Conservation (phyloP, 2,888 invertebrate genomes). For the Eupithecia dodoneata region DNA sequence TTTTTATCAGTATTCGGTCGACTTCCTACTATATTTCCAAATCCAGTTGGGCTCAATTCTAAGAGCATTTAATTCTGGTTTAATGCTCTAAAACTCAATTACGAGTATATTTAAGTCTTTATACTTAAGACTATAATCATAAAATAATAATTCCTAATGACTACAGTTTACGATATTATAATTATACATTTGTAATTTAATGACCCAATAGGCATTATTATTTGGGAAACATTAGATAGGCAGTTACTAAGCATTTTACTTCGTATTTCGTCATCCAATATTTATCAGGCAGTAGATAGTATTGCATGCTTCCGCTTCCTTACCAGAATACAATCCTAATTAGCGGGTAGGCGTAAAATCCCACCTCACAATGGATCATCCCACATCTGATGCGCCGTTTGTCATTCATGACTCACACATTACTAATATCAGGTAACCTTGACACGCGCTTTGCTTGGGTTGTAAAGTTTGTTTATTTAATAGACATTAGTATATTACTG, state of each 20-base stretch:
- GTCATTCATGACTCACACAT: neutral
- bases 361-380: conserved; percentile 10
- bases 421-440: neutral
- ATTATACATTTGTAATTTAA: neutral
- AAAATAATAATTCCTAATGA: neutral
- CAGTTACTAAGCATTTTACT: neutral
- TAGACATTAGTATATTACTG: conserved; percentile 2
- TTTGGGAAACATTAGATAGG: neutral
- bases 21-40: neutral
- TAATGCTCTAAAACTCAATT: too few species aligned
- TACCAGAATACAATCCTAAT: neutral
- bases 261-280: neutral
- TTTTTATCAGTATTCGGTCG: too few species aligned
- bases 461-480: conserved; percentile 13
- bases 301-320: conserved; percentile 10
- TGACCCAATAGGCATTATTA: neutral
- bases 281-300: neutral
- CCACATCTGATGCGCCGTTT: conserved; percentile 5
- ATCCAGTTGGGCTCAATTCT: neutral
- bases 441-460: conserved; percentile 8
- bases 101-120: too few species aligned
- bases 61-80: too few species aligned
- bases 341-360: neutral
- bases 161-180: neutral
- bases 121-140: neutral